phyloP scores from a whole-genome alignment of 1,140 invertebrate species.

The Ceratina australensis region DNA sequence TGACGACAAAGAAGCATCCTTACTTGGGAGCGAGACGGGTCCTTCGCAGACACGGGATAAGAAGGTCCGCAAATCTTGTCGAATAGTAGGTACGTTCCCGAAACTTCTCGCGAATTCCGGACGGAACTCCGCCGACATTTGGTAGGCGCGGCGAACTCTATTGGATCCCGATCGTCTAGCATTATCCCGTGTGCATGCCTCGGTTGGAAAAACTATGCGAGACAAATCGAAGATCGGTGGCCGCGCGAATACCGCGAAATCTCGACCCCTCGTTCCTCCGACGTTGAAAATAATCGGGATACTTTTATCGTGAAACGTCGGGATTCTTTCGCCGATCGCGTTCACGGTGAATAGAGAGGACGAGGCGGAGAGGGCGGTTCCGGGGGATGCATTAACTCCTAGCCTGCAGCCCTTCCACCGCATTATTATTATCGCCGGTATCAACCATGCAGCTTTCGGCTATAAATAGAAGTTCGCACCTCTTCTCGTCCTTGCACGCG shows the following conservation, averaged over 20 bases:
- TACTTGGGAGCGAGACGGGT: no score
- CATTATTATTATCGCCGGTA: neutral
- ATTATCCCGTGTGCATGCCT: neutral
- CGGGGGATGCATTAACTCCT: neutral
- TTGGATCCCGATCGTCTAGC: neutral
- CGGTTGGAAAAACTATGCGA: neutral
- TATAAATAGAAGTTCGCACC: constrained; percentile 13
- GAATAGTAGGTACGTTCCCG: no score
- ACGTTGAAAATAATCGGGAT: neutral
- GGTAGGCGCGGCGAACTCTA: neutral
- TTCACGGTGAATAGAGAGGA: neutral
- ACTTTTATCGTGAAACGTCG: neutral
- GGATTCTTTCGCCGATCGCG: neutral
- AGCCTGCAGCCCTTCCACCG: neutral
- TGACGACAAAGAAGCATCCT: no score
- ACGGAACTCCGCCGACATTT: no score
- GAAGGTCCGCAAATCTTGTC: neutral
- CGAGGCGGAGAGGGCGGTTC: neutral
- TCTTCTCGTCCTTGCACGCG: constrained; percentile 54
- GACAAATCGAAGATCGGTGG: neutral
- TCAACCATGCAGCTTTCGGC: neutral
- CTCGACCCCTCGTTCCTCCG: neutral
- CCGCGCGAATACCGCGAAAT: neutral
- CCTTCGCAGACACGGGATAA: neutral
- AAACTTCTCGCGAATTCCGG: neutral